These are phyloP conservation scores for Alfaro cultratus DNA, from an alignment of 2,797 vertebrate species.

Conservation along the genomic window DNA sequence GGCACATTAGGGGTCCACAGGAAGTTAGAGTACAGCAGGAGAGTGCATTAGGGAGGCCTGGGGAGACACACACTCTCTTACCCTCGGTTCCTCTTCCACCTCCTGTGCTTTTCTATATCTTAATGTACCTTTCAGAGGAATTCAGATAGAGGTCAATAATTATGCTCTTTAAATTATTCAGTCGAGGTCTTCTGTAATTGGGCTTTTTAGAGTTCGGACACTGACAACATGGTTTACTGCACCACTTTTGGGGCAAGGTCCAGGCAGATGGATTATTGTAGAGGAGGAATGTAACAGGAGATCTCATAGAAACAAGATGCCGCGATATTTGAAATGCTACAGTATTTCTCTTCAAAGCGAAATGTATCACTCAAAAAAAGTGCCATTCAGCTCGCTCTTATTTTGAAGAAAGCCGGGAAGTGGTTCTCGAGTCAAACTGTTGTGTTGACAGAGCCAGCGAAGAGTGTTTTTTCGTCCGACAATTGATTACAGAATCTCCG, in stretches of 20 bases:
- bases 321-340: background rate
- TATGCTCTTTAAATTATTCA: conserved; percentile 88
- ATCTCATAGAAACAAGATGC: background rate
- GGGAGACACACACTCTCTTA: conserved; percentile 65
- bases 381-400: background rate
- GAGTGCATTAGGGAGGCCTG: conserved; percentile 80
- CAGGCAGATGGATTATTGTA: conserved; percentile 67
- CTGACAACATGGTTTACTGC: conserved; percentile 80
- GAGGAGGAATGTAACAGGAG: conserved; percentile 2
- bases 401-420: background rate
- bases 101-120: conserved; percentile 80
- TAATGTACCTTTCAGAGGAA: conserved; percentile 87
- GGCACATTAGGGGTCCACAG: conserved; percentile 84
- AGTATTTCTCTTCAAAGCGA: background rate
- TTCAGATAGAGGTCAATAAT: conserved; percentile 87
- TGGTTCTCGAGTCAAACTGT: background rate
- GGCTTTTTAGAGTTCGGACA: conserved; percentile 86
- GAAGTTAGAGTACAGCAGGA: conserved; percentile 76
- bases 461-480: background rate
- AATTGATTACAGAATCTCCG: background rate
- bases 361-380: background rate
- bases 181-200: conserved; percentile 83
- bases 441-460: background rate
- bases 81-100: conserved; percentile 73
- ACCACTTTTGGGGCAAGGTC: conserved; percentile 61